Percentiles rank a stretch among this genome's conserved stretches.
phyloP scores from a whole-genome alignment of 2,797 vertebrate genomes.

The Silurus aristotelis region DNA sequence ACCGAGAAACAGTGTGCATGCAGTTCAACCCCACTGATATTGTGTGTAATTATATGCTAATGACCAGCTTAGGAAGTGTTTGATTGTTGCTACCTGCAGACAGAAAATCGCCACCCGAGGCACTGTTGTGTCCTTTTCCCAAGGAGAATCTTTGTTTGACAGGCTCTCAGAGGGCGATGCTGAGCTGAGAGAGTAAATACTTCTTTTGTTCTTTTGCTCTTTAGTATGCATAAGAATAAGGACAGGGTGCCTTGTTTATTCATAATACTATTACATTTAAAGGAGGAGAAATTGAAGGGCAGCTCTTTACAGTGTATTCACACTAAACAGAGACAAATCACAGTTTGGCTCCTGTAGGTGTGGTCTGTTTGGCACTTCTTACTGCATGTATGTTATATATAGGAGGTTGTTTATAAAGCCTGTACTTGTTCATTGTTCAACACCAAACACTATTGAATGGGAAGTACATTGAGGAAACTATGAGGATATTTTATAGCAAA shows the following conservation, averaged over 20 bases:
- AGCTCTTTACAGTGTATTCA: not conserved
- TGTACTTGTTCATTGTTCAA: not conserved
- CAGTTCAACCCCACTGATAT: slow-evolving; percentile 3
- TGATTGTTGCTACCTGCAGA: slow-evolving; percentile 38
- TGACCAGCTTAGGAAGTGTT: slow-evolving; percentile 6
- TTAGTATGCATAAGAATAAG: slow-evolving; percentile 12
- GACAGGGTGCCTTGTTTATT: not conserved
- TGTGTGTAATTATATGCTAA: slow-evolving; percentile 33
- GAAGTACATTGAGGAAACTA: not conserved
- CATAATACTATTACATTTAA: not conserved
- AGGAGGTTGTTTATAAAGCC: not conserved
- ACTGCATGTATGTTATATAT: not conserved
- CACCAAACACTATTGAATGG: not conserved
- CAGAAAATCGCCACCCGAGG: slow-evolving; percentile 32
- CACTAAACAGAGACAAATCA: not conserved
- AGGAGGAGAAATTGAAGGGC: not conserved
- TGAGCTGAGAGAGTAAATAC: slow-evolving; percentile 25
- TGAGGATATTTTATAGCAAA: not conserved
- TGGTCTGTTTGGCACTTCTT: not conserved
- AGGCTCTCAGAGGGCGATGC: slow-evolving; percentile 20
- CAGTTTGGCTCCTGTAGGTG: not conserved
- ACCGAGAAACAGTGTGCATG: not conserved
- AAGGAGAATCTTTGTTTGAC: slow-evolving; percentile 40
- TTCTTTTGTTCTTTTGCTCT: slow-evolving; percentile 32
- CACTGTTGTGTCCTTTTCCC: slow-evolving; percentile 41